Conservation (phyloP, 2,113 vertebrate species). For the Theristicus caerulescens region DNA sequence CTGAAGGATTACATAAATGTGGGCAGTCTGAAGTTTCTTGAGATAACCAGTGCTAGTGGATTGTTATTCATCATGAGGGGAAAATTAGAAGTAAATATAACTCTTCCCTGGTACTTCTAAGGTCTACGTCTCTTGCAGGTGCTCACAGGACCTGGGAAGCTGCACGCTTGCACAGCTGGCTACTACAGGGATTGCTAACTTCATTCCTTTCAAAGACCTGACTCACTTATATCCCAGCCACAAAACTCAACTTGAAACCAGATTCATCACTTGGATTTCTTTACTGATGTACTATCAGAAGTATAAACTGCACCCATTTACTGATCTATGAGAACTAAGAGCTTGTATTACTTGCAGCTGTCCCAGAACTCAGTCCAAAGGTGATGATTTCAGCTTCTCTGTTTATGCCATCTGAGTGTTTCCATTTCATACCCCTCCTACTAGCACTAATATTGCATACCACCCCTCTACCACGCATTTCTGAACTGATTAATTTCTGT, state of each 20-base stretch:
- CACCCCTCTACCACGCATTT: background rate
- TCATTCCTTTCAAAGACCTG: background rate
- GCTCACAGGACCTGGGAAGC: background rate
- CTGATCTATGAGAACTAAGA: background rate
- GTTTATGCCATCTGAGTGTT: background rate
- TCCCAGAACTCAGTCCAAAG: slow-evolving; percentile 13
- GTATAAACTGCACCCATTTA: background rate
- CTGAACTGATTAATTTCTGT: background rate
- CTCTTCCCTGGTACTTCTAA: background rate
- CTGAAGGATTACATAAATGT: background rate
- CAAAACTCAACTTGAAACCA: background rate
- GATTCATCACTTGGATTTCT: slow-evolving; percentile 11
- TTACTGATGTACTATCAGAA: background rate
- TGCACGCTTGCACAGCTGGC: background rate
- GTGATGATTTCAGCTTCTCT: background rate
- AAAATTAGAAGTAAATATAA: background rate
- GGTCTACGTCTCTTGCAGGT: background rate
- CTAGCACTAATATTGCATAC: background rate
- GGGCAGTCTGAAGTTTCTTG: background rate
- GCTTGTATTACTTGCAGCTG: background rate
- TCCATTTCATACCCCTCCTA: background rate
- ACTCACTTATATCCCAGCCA: background rate
- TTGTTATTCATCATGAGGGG: background rate
- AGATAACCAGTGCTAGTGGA: background rate
- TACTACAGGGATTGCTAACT: background rate